phyloP scores from a whole-genome alignment of 1,140 invertebrate species.

The Bombus pyrosoma region DNA sequence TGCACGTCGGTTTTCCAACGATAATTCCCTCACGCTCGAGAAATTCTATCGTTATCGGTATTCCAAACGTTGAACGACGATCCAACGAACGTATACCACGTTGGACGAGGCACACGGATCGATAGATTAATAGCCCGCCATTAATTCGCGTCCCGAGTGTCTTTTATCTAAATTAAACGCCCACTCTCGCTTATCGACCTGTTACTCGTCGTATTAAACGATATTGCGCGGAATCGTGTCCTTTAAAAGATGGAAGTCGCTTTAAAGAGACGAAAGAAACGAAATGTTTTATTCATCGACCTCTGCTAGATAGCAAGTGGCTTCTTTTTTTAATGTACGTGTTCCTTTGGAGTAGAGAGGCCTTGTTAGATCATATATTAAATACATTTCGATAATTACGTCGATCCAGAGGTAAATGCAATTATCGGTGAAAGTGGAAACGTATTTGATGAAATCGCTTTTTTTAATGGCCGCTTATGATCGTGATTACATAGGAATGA shows the following conservation, averaged over 20 bases:
- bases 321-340: not conserved
- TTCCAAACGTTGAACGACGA: no score
- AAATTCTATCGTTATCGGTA: conserved; percentile 1
- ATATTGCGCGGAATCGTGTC: not conserved
- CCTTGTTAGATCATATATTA: not conserved
- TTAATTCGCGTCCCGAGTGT: not conserved
- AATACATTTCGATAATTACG: not conserved
- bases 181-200: not conserved
- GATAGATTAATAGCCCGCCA: conserved; percentile 9
- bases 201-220: not conserved
- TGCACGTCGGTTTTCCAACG: no score
- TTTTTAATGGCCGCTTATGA: not conserved
- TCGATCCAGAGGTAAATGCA: not conserved
- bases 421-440: not conserved
- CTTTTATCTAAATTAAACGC: conserved; percentile 36
- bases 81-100: no score
- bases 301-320: not conserved
- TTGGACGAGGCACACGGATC: not conserved
- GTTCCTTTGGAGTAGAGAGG: not conserved
- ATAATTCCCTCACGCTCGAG: not conserved
- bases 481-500: not conserved
- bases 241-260: not conserved
- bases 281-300: not conserved
- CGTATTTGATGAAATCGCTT: not conserved
- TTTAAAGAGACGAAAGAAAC: no score